phyloP scores from a whole-genome alignment of 2,888 invertebrate species.

The Lithophane semibrunnea region DNA sequence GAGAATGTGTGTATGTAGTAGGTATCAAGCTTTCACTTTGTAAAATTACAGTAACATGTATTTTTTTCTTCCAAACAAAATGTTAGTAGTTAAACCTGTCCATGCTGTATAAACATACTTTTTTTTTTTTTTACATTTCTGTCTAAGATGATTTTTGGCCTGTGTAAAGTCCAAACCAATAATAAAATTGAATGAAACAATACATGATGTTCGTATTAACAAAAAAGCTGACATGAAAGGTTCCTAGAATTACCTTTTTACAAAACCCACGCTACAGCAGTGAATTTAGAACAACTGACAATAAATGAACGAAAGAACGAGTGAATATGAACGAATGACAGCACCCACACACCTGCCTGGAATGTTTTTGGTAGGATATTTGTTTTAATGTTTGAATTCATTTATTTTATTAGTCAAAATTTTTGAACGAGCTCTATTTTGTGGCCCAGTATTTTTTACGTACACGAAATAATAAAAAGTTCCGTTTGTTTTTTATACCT shows the following conservation, averaged over 20 bases:
- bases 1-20: not conserved
- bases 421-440: conserved; percentile 2
- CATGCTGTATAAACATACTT: no score
- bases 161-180: not conserved
- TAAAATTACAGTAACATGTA: not conserved
- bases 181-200: not conserved
- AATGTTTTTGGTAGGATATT: conserved; percentile 5
- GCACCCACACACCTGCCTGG: conserved; percentile 21
- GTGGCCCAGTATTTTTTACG: not conserved
- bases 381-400: conserved; percentile 19
- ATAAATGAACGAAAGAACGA: conserved; percentile 20
- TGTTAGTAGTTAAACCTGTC: not conserved
- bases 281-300: conserved; percentile 3
- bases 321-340: conserved; percentile 13
- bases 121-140: no score
- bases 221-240: not conserved
- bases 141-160: not conserved
- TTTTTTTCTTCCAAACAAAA: not conserved
- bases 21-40: not conserved
- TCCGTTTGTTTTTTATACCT: not conserved
- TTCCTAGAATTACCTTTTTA: not conserved
- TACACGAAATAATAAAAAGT: not conserved
- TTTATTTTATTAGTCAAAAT: conserved; percentile 14
- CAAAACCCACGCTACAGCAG: not conserved
- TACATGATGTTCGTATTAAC: not conserved